Base-by-base conservation (phyloP, 1,140 invertebrate genomes). In the Ceratitis capitata region DNA sequence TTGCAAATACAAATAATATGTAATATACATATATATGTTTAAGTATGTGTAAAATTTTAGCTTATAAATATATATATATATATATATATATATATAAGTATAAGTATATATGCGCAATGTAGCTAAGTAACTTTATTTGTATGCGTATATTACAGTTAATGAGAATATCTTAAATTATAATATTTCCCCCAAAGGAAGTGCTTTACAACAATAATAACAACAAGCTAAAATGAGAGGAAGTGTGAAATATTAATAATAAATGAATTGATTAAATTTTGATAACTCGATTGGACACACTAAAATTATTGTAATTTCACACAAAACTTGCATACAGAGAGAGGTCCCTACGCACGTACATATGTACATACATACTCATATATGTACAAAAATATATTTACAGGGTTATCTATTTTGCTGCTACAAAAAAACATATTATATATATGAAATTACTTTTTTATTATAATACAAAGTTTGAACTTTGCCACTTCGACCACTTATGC, bases 181-280 rank as follows among this genome's bases (percentile, higher is more conserved):
- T n/a, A n/a, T n/a, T n/a, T n/a, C n/a, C n/a, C n/a, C n/a, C n/a
- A n/a, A n/a, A n/a, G n/a, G n/a, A n/a, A n/a, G n/a, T n/a, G n/a
- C n/a, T n/a, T n/a, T n/a, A n/a, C n/a, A n/a, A 23, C 12, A 61
- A 23, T 29, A 12, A 29, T 61, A 12, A 26, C 26, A 10, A 23
- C 58, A 61, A 61, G 23, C 58, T 12, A 61, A 29, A 29, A 12
- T n/a, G n/a, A 12, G 14, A 39, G 64, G 35, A 69, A 69, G 64
- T 69, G 64, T 69, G 64, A 69, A 69, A 69, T 35, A 69, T 69
- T 35, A 69, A 19, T 69, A 29, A 69, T 69, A 39, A 69, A 69
- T 35, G 29, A 69, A 69, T 69, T 69, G 32, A 69, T 69, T 69
- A 69, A 69, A 69, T 69, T 69, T 69, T 69, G 35, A 69, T 69